A percentile compares a stretch with the other conserved stretches of the same genome.
phyloP scores from a whole-genome alignment of 2,888 invertebrate genomes.

The Brachypalpus laphriformis region DNA sequence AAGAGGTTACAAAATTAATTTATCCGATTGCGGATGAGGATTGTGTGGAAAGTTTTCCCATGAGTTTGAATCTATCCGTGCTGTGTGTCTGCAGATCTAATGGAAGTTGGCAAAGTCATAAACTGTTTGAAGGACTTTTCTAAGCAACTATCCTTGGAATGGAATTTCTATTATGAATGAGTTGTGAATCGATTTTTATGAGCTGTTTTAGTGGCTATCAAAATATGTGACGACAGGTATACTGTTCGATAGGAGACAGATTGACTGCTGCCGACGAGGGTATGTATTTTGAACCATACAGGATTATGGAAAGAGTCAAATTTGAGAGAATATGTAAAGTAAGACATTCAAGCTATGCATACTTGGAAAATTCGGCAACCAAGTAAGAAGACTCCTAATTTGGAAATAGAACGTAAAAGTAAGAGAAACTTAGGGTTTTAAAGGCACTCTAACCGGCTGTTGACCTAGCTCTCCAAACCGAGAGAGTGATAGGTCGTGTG shows the following conservation, averaged over 20 bases:
- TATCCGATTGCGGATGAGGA: neutral
- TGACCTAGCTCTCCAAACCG: no score
- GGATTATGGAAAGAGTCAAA: no score
- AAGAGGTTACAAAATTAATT: neutral
- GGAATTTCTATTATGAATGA: neutral
- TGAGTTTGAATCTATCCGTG: neutral
- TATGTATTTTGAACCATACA: no score
- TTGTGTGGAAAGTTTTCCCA: neutral
- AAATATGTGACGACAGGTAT: neutral
- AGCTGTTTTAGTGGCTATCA: neutral
- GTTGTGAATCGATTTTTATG: slow-evolving; percentile 11
- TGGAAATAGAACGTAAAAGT: no score
- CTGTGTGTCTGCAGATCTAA: neutral
- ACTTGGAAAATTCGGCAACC: no score
- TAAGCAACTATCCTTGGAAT: neutral
- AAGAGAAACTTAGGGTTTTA: no score
- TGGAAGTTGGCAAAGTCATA: neutral
- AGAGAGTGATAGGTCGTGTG: no score
- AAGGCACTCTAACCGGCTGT: no score
- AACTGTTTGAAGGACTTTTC: slow-evolving; percentile 1
- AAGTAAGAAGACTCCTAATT: no score
- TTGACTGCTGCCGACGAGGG: neutral
- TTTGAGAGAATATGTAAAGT: no score
- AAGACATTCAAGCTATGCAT: no score
- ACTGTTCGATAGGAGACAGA: neutral